Evolutionary conservation across 2,113 vertebrate genomes (phyloP).

Genomic region (Cyphomyrus plagiostoma): DNA sequence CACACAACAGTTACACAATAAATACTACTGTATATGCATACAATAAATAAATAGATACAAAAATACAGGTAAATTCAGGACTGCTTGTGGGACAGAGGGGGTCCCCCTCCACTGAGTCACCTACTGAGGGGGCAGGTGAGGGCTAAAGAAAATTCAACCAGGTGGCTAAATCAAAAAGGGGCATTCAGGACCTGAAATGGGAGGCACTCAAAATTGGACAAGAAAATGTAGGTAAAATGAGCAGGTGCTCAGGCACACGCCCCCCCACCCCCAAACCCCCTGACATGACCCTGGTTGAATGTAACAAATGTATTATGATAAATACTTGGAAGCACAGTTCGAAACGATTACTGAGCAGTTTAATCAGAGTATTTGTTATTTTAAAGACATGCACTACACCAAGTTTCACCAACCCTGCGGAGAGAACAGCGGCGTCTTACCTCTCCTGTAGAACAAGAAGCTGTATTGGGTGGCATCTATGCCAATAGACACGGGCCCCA

Average conservation of each 20-base stretch:
- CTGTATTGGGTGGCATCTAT: conserved; percentile 76
- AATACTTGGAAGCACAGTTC: neutral
- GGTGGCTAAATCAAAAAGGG: neutral
- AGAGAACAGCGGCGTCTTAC: conserved; percentile 50
- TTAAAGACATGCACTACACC: neutral
- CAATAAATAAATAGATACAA: neutral
- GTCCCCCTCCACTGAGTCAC: neutral
- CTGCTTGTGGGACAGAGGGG: neutral
- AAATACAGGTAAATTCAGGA: neutral
- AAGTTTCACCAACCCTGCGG: neutral
- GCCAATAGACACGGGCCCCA: conserved; percentile 74
- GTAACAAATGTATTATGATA: neutral
- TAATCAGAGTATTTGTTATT: neutral
- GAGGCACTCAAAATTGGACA: too few relatives aligned
- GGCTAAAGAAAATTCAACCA: neutral
- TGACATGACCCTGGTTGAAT: neutral
- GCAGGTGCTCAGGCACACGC: too few relatives aligned
- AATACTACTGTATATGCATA: neutral
- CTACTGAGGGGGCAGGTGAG: neutral
- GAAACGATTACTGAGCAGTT: neutral
- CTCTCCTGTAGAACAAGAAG: conserved; percentile 85
- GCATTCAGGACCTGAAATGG: neutral
- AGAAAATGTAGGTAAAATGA: too few relatives aligned
- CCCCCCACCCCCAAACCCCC: too few relatives aligned
- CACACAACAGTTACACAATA: neutral